Evolutionary conservation across 2,113 vertebrate genomes (phyloP), one percentile per base, ranked within the genome.

Genomic region (Lathamus discolor): DNA sequence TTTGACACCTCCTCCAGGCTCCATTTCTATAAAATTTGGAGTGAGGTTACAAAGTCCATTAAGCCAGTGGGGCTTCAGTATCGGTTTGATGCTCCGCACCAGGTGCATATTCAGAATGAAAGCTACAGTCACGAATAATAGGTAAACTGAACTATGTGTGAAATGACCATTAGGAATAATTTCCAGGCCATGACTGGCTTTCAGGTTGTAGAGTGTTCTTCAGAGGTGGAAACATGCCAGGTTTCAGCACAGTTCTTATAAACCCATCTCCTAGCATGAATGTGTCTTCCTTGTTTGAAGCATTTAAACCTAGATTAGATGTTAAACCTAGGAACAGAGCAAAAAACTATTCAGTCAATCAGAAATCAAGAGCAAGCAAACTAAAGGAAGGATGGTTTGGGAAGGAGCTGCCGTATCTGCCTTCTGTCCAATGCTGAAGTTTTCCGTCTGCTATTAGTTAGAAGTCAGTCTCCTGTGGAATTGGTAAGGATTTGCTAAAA

Each of bases 141-240:
- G 57, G 66, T 84, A 86, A 76, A 64, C 51, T 86, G 46, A 93
- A 86, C 57, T 86, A 69, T 0, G 2, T 86, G 61, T 92, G 39
- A 94, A 93, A 90, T 86, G 28, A 92, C 19, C 33, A 49, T 82
- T 84, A 90, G 66, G 73, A 92, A 91, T 86, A 94, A 73, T 23
- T 18, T 92, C 24, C 43, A 87, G 68, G 59, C 68, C 29, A 23
- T n/a, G 57, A 68, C 73, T 94, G 69, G 86, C 92, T 96, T 93
- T 93, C 73, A 82, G 43, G 43, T 86, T 11, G 3, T 64, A 48
- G 72, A 80, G 48, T 88, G 52, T 33, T 90, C 72, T 89, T 73
- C 85, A 87, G 68, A 59, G 43, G 25, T 92, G 61, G 75, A 86
- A 92, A 88, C 81, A 35, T 55, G 72, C 52, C 84, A 85, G 75